Evolutionary conservation across 2,113 vertebrate species (phyloP).

Genomic region (Mesitornis unicolor): DNA sequence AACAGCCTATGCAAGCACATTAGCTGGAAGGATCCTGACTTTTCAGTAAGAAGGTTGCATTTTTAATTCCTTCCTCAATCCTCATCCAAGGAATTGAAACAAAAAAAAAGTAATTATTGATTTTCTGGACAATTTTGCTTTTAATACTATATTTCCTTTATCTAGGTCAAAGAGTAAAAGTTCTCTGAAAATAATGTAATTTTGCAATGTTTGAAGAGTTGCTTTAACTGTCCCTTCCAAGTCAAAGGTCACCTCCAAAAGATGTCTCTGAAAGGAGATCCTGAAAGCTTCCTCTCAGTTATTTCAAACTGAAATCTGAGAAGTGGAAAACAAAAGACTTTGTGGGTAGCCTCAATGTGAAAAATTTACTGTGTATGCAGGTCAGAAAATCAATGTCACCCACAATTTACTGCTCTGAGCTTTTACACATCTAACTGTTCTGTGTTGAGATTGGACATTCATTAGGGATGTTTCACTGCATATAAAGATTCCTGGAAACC

Average conservation of each 20-base stretch:
- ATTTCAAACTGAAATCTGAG: slow-evolving; percentile 33
- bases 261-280: not conserved
- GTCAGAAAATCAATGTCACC: slow-evolving; percentile 47
- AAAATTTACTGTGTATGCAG: slow-evolving; percentile 30
- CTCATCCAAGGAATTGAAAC: not conserved
- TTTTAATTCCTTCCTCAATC: not conserved
- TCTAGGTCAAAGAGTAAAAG: not conserved
- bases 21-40: not conserved
- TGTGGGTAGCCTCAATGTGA: slow-evolving; percentile 3
- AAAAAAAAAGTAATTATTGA: not conserved
- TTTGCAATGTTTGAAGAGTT: not conserved
- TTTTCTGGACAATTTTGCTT: not conserved
- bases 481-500: not conserved
- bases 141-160: not conserved
- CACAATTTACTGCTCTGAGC: slow-evolving; percentile 31
- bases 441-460: not conserved
- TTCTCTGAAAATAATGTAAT: not conserved
- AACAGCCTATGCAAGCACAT: not conserved
- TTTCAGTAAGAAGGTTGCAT: not conserved
- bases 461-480: not conserved
- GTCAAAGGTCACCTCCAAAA: slow-evolving; percentile 58
- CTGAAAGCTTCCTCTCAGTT: slow-evolving; percentile 34
- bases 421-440: slow-evolving; percentile 39
- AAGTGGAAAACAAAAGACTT: not conserved
- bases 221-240: slow-evolving; percentile 17